These are phyloP conservation scores for Acronicta alni DNA, from an alignment of 2,888 invertebrate species.

Conservation along the genomic window DNA sequence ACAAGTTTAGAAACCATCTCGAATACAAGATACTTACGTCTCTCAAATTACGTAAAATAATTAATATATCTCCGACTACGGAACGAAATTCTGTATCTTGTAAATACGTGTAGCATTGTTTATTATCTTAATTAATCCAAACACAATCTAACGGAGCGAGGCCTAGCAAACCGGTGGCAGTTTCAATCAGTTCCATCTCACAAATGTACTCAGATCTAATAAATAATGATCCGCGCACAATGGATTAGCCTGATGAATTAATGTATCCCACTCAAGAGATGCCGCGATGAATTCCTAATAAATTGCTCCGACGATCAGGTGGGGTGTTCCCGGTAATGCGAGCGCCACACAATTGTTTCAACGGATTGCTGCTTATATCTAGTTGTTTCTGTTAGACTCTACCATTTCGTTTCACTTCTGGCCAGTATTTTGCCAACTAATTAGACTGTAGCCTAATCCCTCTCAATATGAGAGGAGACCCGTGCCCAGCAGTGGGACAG, in stretches of 20 bases:
- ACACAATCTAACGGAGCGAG: slow-evolving; percentile 36
- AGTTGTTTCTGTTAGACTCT: slow-evolving; percentile 7
- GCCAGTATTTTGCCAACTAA: neutral
- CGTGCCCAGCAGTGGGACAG: too few species aligned
- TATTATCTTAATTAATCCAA: slow-evolving; percentile 58
- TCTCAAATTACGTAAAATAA: slow-evolving; percentile 26
- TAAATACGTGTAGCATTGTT: slow-evolving; percentile 47
- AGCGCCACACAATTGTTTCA: slow-evolving; percentile 5
- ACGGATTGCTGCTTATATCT: slow-evolving; percentile 10
- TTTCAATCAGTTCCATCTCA: slow-evolving; percentile 57
- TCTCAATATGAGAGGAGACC: too few species aligned
- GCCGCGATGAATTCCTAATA: slow-evolving; percentile 58
- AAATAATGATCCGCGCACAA: slow-evolving; percentile 62
- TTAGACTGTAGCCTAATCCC: too few species aligned
- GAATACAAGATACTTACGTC: slow-evolving; percentile 26
- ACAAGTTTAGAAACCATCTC: slow-evolving; percentile 18
- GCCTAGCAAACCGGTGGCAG: slow-evolving; percentile 41
- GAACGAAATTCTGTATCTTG: slow-evolving; percentile 36
- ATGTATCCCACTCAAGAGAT: slow-evolving; percentile 56
- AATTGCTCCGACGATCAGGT: slow-evolving; percentile 49
- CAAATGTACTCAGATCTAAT: slow-evolving; percentile 64
- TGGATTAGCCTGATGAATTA: slow-evolving; percentile 63
- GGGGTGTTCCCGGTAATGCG: slow-evolving; percentile 12
- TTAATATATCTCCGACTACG: slow-evolving; percentile 21
- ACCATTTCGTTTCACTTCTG: slow-evolving; percentile 2